Base-by-base conservation (phyloP, 2,888 invertebrate genomes). In the Muschampia plurimacula region DNA sequence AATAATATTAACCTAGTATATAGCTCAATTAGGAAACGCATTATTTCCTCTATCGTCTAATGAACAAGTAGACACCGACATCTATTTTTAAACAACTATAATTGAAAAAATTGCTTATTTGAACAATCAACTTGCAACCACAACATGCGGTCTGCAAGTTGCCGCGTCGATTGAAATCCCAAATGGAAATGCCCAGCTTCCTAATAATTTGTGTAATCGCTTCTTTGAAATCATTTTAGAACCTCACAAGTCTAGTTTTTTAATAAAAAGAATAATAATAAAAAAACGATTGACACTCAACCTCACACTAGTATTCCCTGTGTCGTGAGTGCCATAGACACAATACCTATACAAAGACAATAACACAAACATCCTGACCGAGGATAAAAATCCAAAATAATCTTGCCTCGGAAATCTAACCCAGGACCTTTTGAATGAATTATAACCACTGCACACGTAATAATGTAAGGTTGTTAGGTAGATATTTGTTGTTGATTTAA, bases 71-170 rank as follows among this genome's bases (percentile, higher is more conserved):
- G 72, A 67, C 69, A 68, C 72, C 46, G 69, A 64, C 60, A 70
- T 39, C 63, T 74, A 76, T 74, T 76, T 77, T 78, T 69, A 75
- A 71, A 70, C 63, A 67, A 63, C 66, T 68, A 67, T 68, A 75
- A 77, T 77, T 74, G 67, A 22, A 77, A 79, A 77, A 77, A 78
- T 73, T 75, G 74, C 74, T 76, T 72, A 76, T 76, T 74, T 72
- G 55, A 75, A 76, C 74, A 74, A 69, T 74, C 72, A 71, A 69
- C 72, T 67, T 46, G 65, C 73, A 74, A 78, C 79, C 79, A 76
- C 79, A 76, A 73, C 6, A 70, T 68, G 77, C 74, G 75, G 78
- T 77, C 60, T 73, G 71, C 65, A 22, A 72, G 70, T 75, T 72
- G 71, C 73, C 63, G 9, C 65, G 72, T 65, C 75, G 70, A 75